Percentiles rank a stretch among this genome's conserved stretches.
Evolutionary conservation across 2,888 invertebrate genomes (phyloP).

Genomic region (Trissolcus japonicus): DNA sequence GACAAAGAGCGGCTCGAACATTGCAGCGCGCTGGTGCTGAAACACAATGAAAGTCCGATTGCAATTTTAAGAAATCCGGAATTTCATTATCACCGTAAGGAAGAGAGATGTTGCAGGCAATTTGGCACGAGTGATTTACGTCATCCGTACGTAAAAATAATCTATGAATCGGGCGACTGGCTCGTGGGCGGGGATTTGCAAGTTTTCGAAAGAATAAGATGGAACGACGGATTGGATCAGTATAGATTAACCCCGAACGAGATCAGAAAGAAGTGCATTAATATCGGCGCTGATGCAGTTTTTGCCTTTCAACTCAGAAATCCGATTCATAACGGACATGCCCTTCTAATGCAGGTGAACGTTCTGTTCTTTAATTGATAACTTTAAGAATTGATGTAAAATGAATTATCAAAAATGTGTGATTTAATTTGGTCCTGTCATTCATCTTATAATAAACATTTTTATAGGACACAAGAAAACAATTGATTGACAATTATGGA

Average conservation of each 20-base stretch:
- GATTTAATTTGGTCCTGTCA: not conserved
- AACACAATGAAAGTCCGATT: constrained; percentile 80
- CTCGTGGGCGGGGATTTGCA: constrained; percentile 94
- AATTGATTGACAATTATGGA: constrained; percentile 79
- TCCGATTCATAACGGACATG: constrained; percentile 99
- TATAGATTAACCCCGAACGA: constrained; percentile 96
- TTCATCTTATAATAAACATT: not conserved
- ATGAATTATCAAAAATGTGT: not conserved
- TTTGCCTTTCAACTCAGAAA: constrained; percentile 97
- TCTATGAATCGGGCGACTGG: constrained; percentile 94
- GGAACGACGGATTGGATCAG: constrained; percentile 95
- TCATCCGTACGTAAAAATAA: constrained; percentile 95
- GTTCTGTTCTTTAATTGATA: no score
- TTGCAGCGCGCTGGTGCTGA: constrained; percentile 81
- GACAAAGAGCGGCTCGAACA: constrained; percentile 85
- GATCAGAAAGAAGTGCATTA: constrained; percentile 85
- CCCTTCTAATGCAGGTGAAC: constrained; percentile 89
- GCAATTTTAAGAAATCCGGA: constrained; percentile 90
- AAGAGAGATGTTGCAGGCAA: constrained; percentile 92
- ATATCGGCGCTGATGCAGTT: constrained; percentile 93
- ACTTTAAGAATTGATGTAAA: no score
- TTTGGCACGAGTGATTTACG: constrained; percentile 90
- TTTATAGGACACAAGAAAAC: constrained; percentile 84
- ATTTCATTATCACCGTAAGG: constrained; percentile 94
- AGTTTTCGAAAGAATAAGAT: constrained; percentile 89